Percentiles rank a stretch among this genome's conserved stretches.
Evolutionary conservation across 2,113 vertebrate species (phyloP).

Genomic region (Ondatra zibethicus): DNA sequence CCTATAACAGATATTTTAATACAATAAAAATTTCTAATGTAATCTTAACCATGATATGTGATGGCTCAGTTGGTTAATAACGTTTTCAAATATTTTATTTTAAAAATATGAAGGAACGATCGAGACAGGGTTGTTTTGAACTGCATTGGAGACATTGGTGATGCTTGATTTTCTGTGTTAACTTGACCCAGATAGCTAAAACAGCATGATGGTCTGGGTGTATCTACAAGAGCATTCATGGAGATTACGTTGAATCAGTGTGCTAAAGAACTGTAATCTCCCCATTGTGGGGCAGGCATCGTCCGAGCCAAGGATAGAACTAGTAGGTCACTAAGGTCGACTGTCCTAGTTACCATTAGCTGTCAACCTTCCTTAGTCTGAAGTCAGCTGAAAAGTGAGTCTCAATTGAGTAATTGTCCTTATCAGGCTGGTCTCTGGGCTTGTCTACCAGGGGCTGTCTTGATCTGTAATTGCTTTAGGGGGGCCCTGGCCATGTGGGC

Average conservation of each 20-base stretch:
- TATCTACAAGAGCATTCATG: neutral
- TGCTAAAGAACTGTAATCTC: neutral
- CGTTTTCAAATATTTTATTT: conserved; percentile 38
- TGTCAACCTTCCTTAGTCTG: neutral
- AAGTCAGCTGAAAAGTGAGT: neutral
- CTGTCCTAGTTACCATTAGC: neutral
- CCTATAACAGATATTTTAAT: neutral
- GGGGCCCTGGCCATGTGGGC: neutral
- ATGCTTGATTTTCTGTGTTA: neutral
- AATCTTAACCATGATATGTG: neutral
- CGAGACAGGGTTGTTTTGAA: neutral
- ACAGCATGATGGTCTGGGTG: neutral
- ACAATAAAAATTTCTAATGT: neutral
- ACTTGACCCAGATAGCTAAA: neutral
- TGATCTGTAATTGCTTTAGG: neutral
- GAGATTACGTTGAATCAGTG: neutral
- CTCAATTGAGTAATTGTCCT: neutral
- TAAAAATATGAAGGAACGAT: conserved; percentile 21
- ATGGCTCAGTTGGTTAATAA: neutral
- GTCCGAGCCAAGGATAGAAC: neutral
- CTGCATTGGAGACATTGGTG: neutral
- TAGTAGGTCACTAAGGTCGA: neutral
- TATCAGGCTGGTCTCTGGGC: neutral
- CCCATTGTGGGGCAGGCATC: neutral
- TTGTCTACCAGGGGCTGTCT: neutral